Base-by-base conservation (phyloP, 2,888 invertebrate species). In the Hirtodrosophila confusa region DNA sequence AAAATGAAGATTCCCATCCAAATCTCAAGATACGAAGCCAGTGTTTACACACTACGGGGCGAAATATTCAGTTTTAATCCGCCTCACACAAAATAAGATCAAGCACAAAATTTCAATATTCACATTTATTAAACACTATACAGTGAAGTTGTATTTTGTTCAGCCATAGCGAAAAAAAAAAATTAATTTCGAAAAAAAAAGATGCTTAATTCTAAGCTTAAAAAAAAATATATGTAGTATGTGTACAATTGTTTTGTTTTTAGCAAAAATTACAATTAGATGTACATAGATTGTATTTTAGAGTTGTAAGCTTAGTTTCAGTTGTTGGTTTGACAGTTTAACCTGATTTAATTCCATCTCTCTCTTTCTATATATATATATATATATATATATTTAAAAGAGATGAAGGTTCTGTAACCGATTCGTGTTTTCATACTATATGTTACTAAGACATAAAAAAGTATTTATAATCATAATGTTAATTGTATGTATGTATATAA, bases 111-210 rank as follows among this genome's bases (percentile, higher is more conserved):
- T 69, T 63, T 70, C 24, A 41, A 65, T 67, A 68, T 87, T 84
- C 75, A 80, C 85, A 80, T 76, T 75, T 71, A 78, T 86, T 69
- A 83, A 78, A 76, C 74, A 83, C 88, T 76, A 77, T 80, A 63
- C 75, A 83, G 80, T 80, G 70, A 78, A 61, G 68, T 44, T 72
- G 7, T 75, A 69, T 66, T 75, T 86, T 80, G 75, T 80, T 86
- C 66, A 73, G 75, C 70, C 70, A 62, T 73, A 72, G 70, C 58
- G 55, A 56, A 70, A 69, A 79, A 73, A 77, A 74, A 50, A 72
- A 80, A 76, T 43, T n/a, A 62, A 63, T 60, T 43, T 56, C 23
- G 44, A 73, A 72, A 77, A 69, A 78, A 78, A 69, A 70, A 62
- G 57, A 50, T 33, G 23, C 55, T 64, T 69, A 66, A 41, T 12